Evolutionary conservation across 2,888 invertebrate genomes (phyloP).

Genomic region (Alviniconcha strummeri): DNA sequence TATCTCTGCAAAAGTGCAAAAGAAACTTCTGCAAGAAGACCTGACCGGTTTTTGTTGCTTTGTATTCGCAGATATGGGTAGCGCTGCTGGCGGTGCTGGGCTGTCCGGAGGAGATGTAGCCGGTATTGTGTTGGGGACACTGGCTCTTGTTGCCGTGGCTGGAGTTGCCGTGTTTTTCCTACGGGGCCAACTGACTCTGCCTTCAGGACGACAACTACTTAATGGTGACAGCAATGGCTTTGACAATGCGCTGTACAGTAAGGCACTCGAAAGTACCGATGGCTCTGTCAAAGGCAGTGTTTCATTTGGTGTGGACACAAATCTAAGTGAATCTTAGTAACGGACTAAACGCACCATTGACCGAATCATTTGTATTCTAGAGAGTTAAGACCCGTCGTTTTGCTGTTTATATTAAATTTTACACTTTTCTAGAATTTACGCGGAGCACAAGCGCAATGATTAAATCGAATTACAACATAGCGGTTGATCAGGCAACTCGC

Average conservation of each 20-base stretch:
- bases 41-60: background rate
- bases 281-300: background rate
- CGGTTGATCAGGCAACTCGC: too few species aligned
- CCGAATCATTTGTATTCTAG: too few species aligned
- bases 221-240: conserved; percentile 19
- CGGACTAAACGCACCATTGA: too few species aligned
- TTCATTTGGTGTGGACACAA: background rate
- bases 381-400: too few species aligned
- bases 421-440: too few species aligned
- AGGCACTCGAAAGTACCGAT: background rate
- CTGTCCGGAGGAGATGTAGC: conserved; percentile 36
- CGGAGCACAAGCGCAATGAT: too few species aligned
- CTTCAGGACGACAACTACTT: too few species aligned
- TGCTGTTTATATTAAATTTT: too few species aligned
- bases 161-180: conserved; percentile 13
- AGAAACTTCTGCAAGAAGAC: too few species aligned
- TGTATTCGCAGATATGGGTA: background rate
- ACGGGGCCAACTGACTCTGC: background rate
- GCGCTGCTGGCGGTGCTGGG: background rate
- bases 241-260: conserved; percentile 38
- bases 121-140: conserved; percentile 35
- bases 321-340: background rate
- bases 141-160: conserved; percentile 30
- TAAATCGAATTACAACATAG: too few species aligned
- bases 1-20: too few species aligned